phyloP scores from a whole-genome alignment of 2,113 vertebrate genomes.

The Rhinichthys klamathensis region DNA sequence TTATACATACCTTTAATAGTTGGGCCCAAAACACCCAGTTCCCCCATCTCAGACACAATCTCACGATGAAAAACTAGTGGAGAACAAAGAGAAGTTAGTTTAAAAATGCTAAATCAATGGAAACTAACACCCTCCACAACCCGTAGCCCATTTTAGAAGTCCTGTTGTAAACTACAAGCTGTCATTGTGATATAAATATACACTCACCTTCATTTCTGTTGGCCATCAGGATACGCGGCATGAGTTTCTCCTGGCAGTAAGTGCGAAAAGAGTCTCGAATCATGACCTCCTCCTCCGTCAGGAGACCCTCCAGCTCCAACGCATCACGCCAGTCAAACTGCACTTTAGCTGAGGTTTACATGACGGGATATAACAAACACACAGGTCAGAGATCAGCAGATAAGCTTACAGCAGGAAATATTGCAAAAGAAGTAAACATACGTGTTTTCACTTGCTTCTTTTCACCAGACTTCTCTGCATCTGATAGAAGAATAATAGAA shows the following conservation, averaged over 20 bases:
- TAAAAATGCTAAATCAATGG: neutral
- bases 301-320: constrained; percentile 81
- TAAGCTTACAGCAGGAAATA: neutral
- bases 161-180: neutral
- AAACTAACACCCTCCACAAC: neutral
- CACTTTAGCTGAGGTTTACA: constrained; percentile 59
- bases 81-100: neutral
- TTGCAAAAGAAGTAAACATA: constrained; percentile 49
- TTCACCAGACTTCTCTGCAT: constrained; percentile 55
- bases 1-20: constrained; percentile 85
- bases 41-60: constrained; percentile 88
- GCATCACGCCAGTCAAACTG: constrained; percentile 79
- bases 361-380: neutral
- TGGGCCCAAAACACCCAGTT: constrained; percentile 85
- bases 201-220: constrained; percentile 86
- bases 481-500: constrained; percentile 35
- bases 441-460: constrained; percentile 66
- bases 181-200: neutral
- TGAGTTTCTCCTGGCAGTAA: constrained; percentile 90
- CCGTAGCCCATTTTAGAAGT: neutral
- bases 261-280: constrained; percentile 85
- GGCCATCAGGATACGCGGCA: constrained; percentile 88
- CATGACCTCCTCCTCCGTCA: constrained; percentile 87
- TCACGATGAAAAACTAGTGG: constrained; percentile 87
- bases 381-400: neutral